Conservation (phyloP, 1,140 invertebrate genomes). For the Euschistus heros region DNA sequence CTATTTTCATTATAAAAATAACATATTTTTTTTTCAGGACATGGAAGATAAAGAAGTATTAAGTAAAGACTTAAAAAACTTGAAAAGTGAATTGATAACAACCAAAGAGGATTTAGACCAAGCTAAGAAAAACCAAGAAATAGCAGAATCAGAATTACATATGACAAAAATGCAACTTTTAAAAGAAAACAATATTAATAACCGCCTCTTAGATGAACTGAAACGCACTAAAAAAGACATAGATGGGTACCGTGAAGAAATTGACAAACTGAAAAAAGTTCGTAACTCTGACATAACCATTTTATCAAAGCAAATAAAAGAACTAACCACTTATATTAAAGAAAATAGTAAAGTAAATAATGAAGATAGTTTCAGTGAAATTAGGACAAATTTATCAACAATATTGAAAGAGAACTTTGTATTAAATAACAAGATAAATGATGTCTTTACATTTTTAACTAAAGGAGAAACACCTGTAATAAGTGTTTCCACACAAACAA, state of each 20-base stretch:
- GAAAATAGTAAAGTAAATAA: constrained; percentile 4
- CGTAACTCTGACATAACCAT: neutral
- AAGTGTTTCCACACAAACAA: constrained; percentile 3
- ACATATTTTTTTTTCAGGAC: too few species aligned
- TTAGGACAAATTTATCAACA: constrained; percentile 8
- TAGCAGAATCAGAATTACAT: neutral
- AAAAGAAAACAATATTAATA: constrained; percentile 13
- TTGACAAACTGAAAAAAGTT: neutral
- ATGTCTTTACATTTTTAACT: neutral
- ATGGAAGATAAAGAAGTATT: too few species aligned
- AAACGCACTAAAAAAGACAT: constrained; percentile 8
- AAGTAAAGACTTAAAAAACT: neutral
- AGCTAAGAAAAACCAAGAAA: neutral
- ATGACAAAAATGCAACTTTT: constrained; percentile 4
- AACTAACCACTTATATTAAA: neutral
- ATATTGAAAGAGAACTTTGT: constrained; percentile 13
- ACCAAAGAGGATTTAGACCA: neutral
- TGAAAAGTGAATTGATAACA: neutral
- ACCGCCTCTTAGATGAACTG: constrained; percentile 5
- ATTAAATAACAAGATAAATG: neutral
- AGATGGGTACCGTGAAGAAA: neutral
- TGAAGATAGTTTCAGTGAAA: constrained; percentile 1
- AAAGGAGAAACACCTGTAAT: neutral
- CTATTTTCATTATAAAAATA: too few species aligned
- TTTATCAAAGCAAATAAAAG: constrained; percentile 7